phyloP scores from a whole-genome alignment of 2,113 vertebrate species.

The Mellivora capensis region DNA sequence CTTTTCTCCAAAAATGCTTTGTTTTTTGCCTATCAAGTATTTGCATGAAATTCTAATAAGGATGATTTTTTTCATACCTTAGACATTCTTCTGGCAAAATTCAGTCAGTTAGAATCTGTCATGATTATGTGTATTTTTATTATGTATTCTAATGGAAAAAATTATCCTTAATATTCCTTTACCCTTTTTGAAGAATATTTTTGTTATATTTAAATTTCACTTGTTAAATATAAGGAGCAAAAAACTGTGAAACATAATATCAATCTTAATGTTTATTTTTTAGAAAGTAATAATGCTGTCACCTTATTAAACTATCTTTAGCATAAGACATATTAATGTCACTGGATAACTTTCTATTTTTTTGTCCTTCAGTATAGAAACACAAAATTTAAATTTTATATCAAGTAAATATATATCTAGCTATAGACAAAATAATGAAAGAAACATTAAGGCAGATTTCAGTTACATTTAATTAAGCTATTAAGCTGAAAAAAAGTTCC shows the following conservation, averaged over 20 bases:
- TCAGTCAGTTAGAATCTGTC: background rate
- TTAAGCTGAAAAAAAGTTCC: background rate
- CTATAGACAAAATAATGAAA: background rate
- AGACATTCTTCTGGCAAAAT: background rate
- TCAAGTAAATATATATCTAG: background rate
- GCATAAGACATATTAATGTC: background rate
- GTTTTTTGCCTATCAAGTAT: background rate
- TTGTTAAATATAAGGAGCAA: background rate
- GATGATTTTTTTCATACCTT: background rate
- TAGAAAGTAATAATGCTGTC: background rate
- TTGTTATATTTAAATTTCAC: background rate
- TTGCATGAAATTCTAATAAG: background rate
- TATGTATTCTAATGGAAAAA: background rate
- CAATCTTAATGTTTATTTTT: background rate
- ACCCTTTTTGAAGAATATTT: background rate
- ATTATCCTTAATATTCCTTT: background rate
- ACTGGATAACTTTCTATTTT: background rate
- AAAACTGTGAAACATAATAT: background rate
- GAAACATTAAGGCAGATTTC: background rate
- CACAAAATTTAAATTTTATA: background rate
- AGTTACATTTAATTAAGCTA: background rate
- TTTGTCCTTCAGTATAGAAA: background rate
- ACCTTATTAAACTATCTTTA: background rate
- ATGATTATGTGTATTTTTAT: background rate
- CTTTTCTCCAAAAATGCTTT: background rate